Base-by-base conservation (phyloP, 2,888 invertebrate genomes). In the Peribatodes rhomboidaria region DNA sequence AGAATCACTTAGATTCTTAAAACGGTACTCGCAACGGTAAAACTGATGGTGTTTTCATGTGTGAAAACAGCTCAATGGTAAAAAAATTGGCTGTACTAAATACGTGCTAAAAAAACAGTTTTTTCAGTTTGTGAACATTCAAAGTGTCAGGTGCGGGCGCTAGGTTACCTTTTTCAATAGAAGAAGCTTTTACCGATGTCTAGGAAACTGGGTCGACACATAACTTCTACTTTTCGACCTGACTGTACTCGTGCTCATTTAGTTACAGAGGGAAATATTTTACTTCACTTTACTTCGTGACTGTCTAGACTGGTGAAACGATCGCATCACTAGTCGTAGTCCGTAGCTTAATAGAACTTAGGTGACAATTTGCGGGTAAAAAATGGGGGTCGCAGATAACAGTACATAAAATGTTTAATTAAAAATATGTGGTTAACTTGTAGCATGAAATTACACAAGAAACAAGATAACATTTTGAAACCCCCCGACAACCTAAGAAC, bases 181-280 rank as follows among this genome's bases (percentile, higher is more conserved):
- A 75, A 77, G 77, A 76, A 79, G 77, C 82, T 86, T 86, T 84
- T 83, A 85, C 85, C 82, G 85, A 85, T 85, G 77, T 80, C 75
- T 78, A 70, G 71, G 70, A 77, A 86, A 83, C 78, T 86, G 70
- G 87, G 87, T 86, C 85, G 78, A 75, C 80, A 80, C 81, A 81
- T 77, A 77, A 72, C 79, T 72, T 76, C 75, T 74, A 33, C 70
- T 76, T 77, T 77, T 74, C 71, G 78, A 80, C 71, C 65, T 67
- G 54, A 72, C 65, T 64, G 27, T 55, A 53, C 55, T 64, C 42
- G 59, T 59, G 60, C 65, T 61, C 52, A 55, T 54, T 53, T 63
- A 53, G 37, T 50, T 52, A 44, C 50, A 37, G 44, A 55, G 58
- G 35, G 14, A 61, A 54, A 59, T 64, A 47, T 59, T 58, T 64